phyloP scores from a whole-genome alignment of 1,140 invertebrate genomes.

The Musca domestica region DNA sequence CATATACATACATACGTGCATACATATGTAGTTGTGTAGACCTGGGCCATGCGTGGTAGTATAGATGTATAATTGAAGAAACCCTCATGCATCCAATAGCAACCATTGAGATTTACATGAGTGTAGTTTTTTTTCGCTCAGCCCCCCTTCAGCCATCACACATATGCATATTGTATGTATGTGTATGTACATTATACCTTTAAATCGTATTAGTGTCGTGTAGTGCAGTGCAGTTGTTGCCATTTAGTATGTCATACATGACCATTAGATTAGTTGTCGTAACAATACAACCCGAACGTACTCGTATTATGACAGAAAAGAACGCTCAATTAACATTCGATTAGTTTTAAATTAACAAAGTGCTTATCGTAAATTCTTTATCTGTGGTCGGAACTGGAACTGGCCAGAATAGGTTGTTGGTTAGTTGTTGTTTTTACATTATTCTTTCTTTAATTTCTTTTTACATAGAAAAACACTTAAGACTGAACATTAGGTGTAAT shows the following conservation, averaged over 20 bases:
- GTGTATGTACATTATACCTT: not conserved
- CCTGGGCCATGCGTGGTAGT: not conserved
- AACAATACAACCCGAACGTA: too few species aligned
- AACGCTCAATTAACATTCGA: slow-evolving; percentile 14
- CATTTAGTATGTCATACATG: not conserved
- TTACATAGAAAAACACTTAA: too few species aligned
- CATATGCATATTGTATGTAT: not conserved
- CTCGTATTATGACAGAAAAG: too few species aligned
- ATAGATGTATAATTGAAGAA: too few species aligned
- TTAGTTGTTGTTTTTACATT: too few species aligned
- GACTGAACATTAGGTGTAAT: too few species aligned
- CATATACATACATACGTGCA: not conserved
- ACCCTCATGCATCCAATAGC: not conserved
- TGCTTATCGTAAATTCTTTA: too few species aligned
- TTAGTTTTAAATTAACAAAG: slow-evolving; percentile 14
- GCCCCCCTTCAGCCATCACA: too few species aligned
- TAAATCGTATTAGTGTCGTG: slow-evolving; percentile 12
- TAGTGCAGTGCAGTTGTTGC: not conserved
- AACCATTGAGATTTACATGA: not conserved
- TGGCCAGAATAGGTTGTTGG: too few species aligned
- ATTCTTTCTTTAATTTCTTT: too few species aligned
- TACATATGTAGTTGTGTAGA: not conserved
- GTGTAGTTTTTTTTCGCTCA: too few species aligned
- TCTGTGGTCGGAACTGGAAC: too few species aligned
- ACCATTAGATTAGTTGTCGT: not conserved